Base-by-base conservation (phyloP, 1,140 invertebrate genomes). In the Phymorhynchus buccinoides region DNA sequence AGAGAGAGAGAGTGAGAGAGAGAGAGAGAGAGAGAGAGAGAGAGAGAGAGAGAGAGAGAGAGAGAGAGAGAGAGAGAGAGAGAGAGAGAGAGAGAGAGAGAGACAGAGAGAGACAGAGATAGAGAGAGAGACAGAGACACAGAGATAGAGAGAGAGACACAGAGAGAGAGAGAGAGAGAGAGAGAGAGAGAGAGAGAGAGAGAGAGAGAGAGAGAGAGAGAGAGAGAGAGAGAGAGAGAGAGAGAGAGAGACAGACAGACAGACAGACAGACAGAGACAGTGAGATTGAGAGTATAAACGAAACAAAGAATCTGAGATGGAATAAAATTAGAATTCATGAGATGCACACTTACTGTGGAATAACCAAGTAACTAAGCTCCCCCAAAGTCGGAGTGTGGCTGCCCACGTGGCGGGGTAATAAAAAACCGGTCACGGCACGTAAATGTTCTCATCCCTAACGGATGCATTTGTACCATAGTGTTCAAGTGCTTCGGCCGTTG, bases 21-120 rank as follows among this genome's bases (percentile, higher is more conserved):
- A 30, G 62, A 30, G 62, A 66, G 62, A 66, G 62, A 66, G 62
- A 66, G 62, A 66, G 62, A 66, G 62, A 66, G 62, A 66, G 62
- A 66, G 62, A 66, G 48, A 52, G 48, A 52, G 48, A 52, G 48
- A 52, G 48, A 52, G 48, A 52, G 62, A 22, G 14, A 3, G 14
- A 27, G 62, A 27, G 27, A 66, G 62, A 66, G 14, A 66, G 1
- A 22, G 62, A 27, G 27, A 22, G 62, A 0, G n/a, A n/a, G 7
- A 66, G 7, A 27, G n/a, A 7, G 22, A 52, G 7, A 52, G 22
- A 22, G 48, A 27, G 62, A 27, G 14, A 27, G 62, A 27, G 62
- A 66, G 7, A 30, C n/a, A 22, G 22, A 66, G n/a, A 16, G n/a
- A 27, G 7, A 66, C 14, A n/a, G 27, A 6, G n/a, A 30, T n/a